Evolutionary conservation across 2,888 invertebrate genomes (phyloP), one percentile per base, ranked within the genome.

Genomic region (Morpho helenor): DNA sequence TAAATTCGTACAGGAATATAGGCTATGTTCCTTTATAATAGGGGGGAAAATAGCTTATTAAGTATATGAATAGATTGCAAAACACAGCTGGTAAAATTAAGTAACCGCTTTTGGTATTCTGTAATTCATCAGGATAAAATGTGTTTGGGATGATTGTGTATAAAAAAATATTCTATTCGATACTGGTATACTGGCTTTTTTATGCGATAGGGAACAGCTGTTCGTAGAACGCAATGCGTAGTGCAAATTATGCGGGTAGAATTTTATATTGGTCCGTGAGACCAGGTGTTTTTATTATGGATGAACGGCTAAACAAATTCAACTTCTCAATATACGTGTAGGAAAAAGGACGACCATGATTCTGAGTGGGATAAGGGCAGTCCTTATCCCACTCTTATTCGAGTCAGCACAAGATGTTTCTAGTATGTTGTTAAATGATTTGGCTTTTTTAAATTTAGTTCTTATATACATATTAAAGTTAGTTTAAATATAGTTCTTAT

Each of bases 41-140:
- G 10, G 16, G 49, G 7, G 10, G 48, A 54, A 57, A 52, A 48
- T 52, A 2, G n/a, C 3, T 4, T 49, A 16, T 3, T 10, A 42
- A 40, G 2, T 41, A 10, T 53, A 40, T 31, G 44, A 51, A 58
- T 55, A 58, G 31, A 31, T 31, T 31, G 31, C 31, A 57, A 54
- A 58, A 55, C 43, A 40, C 58, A 61, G 61, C 61, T 61, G 61
- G 43, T 49, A 45, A 52, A 39, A 31, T 46, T 52, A 47, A 23
- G 41, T 47, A 51, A 60, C 47, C 47, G 43, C 9, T 46, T 49
- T 43, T 55, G 41, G 45, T 52, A 48, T 48, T 22, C 6, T 9
- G 39, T 51, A 23, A 22, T 23, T 43, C 8, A 42, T n/a, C 16
- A 22, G 23, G 42, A 50, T 43, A 41, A 50, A 22, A 16, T 50